Percentiles rank a stretch among this genome's conserved stretches.
Conservation (phyloP, 2,797 vertebrate genomes). For the Chiroxiphia lanceolata region DNA sequence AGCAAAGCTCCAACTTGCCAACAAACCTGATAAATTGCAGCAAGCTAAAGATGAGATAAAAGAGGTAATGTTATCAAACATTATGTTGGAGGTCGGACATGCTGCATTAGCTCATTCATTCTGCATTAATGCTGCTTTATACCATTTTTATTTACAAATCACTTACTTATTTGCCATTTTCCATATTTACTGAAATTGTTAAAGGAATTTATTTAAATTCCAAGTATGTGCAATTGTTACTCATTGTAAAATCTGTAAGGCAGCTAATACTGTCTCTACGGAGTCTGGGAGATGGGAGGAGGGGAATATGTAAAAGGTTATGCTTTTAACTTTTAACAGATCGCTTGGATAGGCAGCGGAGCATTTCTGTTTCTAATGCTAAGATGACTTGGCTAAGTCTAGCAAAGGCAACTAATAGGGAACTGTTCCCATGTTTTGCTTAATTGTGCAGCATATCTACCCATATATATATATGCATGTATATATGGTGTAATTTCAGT, state of each 20-base stretch:
- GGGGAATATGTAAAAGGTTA: neutral
- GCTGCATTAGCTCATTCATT: conserved; percentile 56
- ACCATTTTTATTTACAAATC: conserved; percentile 69
- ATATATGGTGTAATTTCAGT: conserved; percentile 74
- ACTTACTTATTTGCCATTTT: conserved; percentile 47
- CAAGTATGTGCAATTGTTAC: neutral
- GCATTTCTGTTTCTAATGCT: conserved; percentile 1
- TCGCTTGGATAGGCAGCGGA: neutral
- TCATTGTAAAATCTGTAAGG: conserved; percentile 16
- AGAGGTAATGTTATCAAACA: conserved; percentile 82
- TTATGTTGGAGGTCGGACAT: neutral
- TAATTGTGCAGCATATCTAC: conserved; percentile 26
- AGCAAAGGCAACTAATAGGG: neutral
- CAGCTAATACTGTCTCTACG: neutral
- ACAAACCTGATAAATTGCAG: conserved; percentile 95
- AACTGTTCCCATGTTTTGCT: conserved; percentile 30
- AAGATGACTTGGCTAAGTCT: neutral
- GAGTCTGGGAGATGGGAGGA: conserved; percentile 14
- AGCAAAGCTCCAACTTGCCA: conserved; percentile 92
- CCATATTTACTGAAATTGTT: conserved; percentile 51
- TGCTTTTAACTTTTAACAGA: neutral
- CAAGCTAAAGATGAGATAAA: conserved; percentile 97
- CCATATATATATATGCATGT: conserved; percentile 53
- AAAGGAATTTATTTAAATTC: neutral
- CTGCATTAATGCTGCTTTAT: conserved; percentile 59